phyloP scores from a whole-genome alignment of 2,797 vertebrate genomes.

The Leptodactylus fallax region DNA sequence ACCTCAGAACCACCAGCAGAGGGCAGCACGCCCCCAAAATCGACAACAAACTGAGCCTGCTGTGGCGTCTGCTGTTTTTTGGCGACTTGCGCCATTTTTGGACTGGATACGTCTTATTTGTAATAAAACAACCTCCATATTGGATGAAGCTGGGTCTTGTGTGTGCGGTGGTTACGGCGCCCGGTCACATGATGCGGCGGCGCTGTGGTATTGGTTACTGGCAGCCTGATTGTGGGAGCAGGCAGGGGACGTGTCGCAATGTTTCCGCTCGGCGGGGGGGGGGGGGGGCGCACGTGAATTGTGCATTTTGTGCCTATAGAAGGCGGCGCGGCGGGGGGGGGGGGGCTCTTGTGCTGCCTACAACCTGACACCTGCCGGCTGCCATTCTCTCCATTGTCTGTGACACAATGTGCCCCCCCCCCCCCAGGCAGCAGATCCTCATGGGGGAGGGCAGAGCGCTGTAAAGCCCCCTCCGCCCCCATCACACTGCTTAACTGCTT shows the following conservation, averaged over 20 bases:
- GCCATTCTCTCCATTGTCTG: not conserved
- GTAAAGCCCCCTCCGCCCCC: not conserved
- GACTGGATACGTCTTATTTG: not conserved
- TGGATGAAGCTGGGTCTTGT: not conserved
- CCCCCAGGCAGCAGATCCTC: not conserved
- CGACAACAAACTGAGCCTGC: not conserved
- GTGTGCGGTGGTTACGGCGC: not conserved
- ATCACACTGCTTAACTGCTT: not conserved
- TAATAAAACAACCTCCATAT: conserved; percentile 30
- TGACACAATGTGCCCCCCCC: not conserved
- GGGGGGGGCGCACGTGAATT: not conserved
- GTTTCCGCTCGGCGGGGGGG: not conserved
- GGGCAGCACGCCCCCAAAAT: not conserved
- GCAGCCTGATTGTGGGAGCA: not conserved
- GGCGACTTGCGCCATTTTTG: not conserved
- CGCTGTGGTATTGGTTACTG: not conserved
- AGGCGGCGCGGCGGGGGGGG: not conserved
- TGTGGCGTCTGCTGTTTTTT: too few relatives aligned
- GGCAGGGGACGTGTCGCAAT: not conserved
- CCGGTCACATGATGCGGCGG: not conserved
- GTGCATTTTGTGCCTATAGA: not conserved
- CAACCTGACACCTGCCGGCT: conserved; percentile 12
- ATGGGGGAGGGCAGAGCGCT: not conserved
- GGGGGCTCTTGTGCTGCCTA: not conserved
- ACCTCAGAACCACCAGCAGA: not conserved